phyloP scores from a whole-genome alignment of 2,113 vertebrate genomes.

The Ammodytes dubius region DNA sequence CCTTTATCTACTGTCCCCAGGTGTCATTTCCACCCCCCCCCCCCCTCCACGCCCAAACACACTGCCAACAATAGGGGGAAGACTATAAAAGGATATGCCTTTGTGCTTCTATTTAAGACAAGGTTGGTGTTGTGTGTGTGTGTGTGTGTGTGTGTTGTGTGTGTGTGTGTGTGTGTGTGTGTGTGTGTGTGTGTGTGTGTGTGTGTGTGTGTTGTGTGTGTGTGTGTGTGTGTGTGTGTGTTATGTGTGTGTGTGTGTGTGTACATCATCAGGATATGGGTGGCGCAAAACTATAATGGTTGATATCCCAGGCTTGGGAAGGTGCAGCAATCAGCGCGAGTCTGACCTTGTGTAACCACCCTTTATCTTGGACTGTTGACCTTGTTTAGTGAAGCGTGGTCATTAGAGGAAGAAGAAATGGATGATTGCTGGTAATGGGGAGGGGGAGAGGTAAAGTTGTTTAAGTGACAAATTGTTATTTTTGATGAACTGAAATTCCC shows the following conservation, averaged over 20 bases:
- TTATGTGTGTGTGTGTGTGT: slow-evolving; percentile 61
- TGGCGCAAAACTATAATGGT: slow-evolving; percentile 46
- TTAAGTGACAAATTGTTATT: slow-evolving; percentile 20
- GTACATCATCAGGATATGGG: slow-evolving; percentile 68
- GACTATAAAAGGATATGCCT: slow-evolving; percentile 92
- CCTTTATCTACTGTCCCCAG: slow-evolving; percentile 87
- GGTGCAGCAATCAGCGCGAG: slow-evolving; percentile 48
- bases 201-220: slow-evolving; percentile 67
- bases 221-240: slow-evolving; percentile 76
- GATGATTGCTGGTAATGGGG: slow-evolving; percentile 44
- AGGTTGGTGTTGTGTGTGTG: slow-evolving; percentile 40
- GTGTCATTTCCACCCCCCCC: slow-evolving; percentile 73
- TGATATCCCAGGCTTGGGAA: slow-evolving; percentile 33
- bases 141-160: no score
- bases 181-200: not conserved
- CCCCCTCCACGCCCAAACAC: slow-evolving; percentile 59
- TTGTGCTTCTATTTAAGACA: slow-evolving; percentile 92
- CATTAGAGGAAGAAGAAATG: slow-evolving; percentile 22
- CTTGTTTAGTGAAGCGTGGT: slow-evolving; percentile 37
- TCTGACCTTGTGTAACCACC: slow-evolving; percentile 25
- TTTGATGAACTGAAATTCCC: slow-evolving; percentile 37
- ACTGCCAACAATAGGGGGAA: slow-evolving; percentile 83
- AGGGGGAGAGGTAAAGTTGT: not conserved
- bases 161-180: no score
- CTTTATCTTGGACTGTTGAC: slow-evolving; percentile 28